phyloP scores from a whole-genome alignment of 2,888 invertebrate genomes.

The Plebejus melissa region DNA sequence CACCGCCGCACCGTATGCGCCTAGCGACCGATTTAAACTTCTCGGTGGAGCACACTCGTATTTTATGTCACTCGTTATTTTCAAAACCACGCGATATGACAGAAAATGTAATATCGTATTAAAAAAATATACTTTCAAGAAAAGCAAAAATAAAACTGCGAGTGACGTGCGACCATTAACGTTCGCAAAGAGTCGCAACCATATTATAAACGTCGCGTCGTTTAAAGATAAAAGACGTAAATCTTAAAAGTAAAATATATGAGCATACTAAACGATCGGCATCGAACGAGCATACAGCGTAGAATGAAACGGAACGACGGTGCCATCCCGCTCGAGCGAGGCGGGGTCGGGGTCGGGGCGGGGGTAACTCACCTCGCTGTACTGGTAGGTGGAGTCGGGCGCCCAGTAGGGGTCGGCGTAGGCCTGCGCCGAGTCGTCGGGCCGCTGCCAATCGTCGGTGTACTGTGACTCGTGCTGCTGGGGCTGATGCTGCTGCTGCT shows the following conservation, averaged over 20 bases:
- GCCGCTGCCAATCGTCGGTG: slow-evolving; percentile 31
- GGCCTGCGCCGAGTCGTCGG: slow-evolving; percentile 43
- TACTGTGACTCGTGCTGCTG: slow-evolving; percentile 32
- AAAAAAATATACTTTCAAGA: neutral
- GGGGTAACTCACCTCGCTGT: slow-evolving; percentile 50
- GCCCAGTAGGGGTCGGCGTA: slow-evolving; percentile 57
- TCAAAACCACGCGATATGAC: neutral
- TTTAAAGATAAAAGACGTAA: neutral
- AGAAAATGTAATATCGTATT: neutral
- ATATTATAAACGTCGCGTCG: neutral
- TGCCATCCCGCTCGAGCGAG: slow-evolving; percentile 20
- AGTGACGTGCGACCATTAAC: neutral
- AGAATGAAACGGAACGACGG: slow-evolving; percentile 20
- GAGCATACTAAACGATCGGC: neutral
- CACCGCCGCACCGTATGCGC: slow-evolving; percentile 26
- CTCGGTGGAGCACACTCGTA: neutral
- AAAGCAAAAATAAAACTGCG: neutral
- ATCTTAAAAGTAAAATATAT: neutral
- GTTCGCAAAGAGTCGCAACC: neutral
- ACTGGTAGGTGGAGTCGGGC: slow-evolving; percentile 45
- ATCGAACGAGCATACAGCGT: neutral
- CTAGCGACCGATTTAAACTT: neutral
- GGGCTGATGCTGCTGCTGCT: slow-evolving; percentile 33
- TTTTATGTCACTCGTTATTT: neutral
- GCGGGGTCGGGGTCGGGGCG: neutral